Conservation (phyloP, 2,888 invertebrate species). For the Zaprionus obscuricornis region DNA sequence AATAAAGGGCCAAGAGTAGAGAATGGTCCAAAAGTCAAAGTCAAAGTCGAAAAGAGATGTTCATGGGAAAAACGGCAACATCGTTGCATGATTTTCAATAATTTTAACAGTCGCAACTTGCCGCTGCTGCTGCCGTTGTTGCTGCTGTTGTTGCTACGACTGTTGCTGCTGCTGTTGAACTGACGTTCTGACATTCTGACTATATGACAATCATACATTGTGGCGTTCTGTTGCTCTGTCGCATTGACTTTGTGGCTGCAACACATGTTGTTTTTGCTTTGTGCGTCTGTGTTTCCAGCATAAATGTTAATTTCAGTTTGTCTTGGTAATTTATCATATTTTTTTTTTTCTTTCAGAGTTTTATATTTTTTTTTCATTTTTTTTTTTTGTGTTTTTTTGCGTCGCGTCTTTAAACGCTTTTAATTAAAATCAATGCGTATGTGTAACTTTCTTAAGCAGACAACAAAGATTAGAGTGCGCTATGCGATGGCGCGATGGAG, state of each 20-base stretch:
- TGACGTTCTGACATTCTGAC: too few species aligned
- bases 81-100: constrained; percentile 73
- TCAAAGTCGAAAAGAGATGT: too few species aligned
- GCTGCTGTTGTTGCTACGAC: too few species aligned
- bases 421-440: constrained; percentile 81
- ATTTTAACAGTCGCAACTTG: constrained; percentile 68
- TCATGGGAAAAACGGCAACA: constrained; percentile 73
- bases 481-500: too few species aligned
- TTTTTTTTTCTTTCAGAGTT: too few species aligned
- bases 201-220: too few species aligned
- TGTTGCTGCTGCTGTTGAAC: too few species aligned
- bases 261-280: constrained; percentile 50
- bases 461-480: constrained; percentile 23
- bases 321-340: constrained; percentile 78
- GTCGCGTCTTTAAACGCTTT: constrained; percentile 73
- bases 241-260: constrained; percentile 19
- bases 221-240: too few species aligned
- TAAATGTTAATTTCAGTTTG: constrained; percentile 76
- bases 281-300: constrained; percentile 35
- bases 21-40: constrained; percentile 29
- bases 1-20: neutral
- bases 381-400: constrained; percentile 27
- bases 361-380: neutral
- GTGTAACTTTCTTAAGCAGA: constrained; percentile 77
- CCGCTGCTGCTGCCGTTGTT: too few species aligned